A percentile compares a stretch with the other conserved stretches of the same genome.
Evolutionary conservation across 2,888 invertebrate species (phyloP).

Genomic region (Elysia crispata): DNA sequence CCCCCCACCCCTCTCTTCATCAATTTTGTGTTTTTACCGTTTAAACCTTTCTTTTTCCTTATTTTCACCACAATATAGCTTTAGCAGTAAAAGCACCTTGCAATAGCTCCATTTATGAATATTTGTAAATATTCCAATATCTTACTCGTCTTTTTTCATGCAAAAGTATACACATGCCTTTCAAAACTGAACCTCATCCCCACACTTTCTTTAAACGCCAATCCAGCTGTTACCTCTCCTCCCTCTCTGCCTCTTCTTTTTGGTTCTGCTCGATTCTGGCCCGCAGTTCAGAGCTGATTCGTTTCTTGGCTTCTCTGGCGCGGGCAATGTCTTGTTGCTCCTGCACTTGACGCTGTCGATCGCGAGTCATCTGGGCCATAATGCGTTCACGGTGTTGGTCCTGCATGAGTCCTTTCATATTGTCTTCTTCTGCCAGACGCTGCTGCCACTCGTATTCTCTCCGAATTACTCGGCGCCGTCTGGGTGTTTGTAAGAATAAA

Average conservation of each 20-base stretch:
- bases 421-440: slow-evolving; percentile 58
- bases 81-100: too few relatives aligned
- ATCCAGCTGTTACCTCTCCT: slow-evolving; percentile 51
- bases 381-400: slow-evolving; percentile 67
- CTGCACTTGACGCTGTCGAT: slow-evolving; percentile 61
- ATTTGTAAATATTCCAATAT: too few relatives aligned
- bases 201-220: too few relatives aligned
- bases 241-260: slow-evolving; percentile 57
- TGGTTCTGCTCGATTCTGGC: slow-evolving; percentile 62
- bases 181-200: too few relatives aligned
- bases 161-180: too few relatives aligned
- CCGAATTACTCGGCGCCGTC: slow-evolving; percentile 58
- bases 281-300: slow-evolving; percentile 53
- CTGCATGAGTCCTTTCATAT: slow-evolving; percentile 64
- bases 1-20: too few relatives aligned
- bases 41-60: too few relatives aligned
- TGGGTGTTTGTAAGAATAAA: slow-evolving; percentile 46
- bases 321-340: slow-evolving; percentile 62
- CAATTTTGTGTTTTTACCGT: too few relatives aligned
- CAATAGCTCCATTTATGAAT: too few relatives aligned
- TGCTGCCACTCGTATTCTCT: slow-evolving; percentile 61
- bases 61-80: too few relatives aligned
- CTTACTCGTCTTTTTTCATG: too few relatives aligned
- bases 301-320: slow-evolving; percentile 66
- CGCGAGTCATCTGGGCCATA: slow-evolving; percentile 63